Evolutionary conservation across 2,888 invertebrate species (phyloP), one percentile per base, ranked within the genome.

Genomic region (Neria commutata): DNA sequence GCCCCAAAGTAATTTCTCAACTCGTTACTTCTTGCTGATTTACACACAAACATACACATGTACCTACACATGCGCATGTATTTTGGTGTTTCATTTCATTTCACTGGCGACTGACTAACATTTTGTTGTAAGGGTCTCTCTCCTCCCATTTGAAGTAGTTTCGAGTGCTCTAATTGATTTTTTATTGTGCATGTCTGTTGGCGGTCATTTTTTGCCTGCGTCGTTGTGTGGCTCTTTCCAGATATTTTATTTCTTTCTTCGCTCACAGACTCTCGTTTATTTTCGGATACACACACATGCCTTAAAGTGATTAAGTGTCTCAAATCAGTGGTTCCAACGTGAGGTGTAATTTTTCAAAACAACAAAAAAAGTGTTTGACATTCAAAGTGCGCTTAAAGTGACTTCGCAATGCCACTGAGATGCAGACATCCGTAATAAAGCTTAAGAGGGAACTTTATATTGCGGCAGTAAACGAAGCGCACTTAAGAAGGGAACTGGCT

Each of bases 1-100:
- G 67, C 68, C 68, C 64, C 62, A 64, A 58, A 66, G 67, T 68
- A 65, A 68, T 68, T 68, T 68, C 67, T 68, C 68, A 67, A 62
- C 67, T 67, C 56, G 65, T 67, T 68, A 65, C 67, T 65, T 58
- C 60, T 60, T 60, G 42, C 40, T n/a, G n/a, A n/a, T n/a, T n/a
- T n/a, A n/a, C n/a, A n/a, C n/a, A n/a, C n/a, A n/a, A n/a, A n/a
- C n/a, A 29, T 17, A 29, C 24, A 52, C 29, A 11, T 21, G 23
- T 40, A 21, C 29, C 11, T 17, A 17, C 26, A 17, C 17, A 42
- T 10, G 17, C 45, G 11, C 25, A 26, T 45, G 23, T 19, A 40
- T 42, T 19, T 45, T n/a, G 26, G n/a, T 25, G 53, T 46, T 21
- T 46, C 21, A n/a, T n/a, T n/a, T n/a, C n/a, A n/a, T n/a, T n/a